Evolutionary conservation across 2,113 vertebrate genomes (phyloP).

Genomic region (Varanus salvator): DNA sequence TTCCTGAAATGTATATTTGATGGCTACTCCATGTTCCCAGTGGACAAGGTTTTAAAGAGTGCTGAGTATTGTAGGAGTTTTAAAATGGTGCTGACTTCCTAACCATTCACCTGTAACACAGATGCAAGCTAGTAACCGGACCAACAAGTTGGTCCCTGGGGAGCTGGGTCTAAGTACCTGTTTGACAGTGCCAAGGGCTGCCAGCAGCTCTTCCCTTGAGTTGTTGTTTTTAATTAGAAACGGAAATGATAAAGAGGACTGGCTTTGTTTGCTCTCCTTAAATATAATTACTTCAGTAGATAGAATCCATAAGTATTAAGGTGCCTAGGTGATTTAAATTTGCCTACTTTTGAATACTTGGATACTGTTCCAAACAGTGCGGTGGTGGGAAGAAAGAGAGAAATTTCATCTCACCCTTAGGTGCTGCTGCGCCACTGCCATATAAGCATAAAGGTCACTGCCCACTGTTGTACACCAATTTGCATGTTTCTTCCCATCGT

Average conservation of each 20-base stretch:
- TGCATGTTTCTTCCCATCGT: neutral
- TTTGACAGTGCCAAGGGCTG: neutral
- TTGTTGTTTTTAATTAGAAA: neutral
- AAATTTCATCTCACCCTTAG: neutral
- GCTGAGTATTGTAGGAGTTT: no score
- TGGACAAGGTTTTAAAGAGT: no score
- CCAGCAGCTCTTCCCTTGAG: neutral
- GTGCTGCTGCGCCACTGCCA: neutral
- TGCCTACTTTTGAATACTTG: neutral
- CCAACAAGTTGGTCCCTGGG: no score
- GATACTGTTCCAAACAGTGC: neutral
- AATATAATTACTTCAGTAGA: neutral
- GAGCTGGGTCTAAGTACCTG: no score
- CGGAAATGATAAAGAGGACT: neutral
- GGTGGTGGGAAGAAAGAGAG: neutral
- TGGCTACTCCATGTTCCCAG: no score
- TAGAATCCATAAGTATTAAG: neutral
- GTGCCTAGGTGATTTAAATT: no score
- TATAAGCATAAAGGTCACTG: conserved; percentile 19
- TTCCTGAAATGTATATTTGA: no score
- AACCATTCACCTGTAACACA: no score
- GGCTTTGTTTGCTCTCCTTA: neutral
- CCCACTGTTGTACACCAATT: conserved; percentile 6
- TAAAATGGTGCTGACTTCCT: no score
- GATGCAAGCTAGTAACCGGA: no score